Base-by-base conservation (phyloP, 2,797 vertebrate species). In the Vultur gryphus region DNA sequence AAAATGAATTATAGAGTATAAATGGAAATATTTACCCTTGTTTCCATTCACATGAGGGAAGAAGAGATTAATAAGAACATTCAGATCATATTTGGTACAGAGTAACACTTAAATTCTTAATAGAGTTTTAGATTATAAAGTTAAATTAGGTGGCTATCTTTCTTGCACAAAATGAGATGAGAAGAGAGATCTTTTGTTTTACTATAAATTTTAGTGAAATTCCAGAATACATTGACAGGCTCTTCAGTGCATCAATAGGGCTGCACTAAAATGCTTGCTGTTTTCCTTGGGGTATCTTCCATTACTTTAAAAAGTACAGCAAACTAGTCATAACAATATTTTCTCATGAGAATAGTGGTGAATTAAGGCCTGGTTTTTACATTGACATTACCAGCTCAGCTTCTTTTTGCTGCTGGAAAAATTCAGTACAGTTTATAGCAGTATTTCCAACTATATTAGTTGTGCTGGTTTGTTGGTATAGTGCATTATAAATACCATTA, bases 311-410 rank as follows among this genome's bases (percentile, higher is more conserved):
- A 96, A 94, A 61, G 48, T 54, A 79, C 46, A 78, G 81, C 59
- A 93, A 93, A 96, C 92, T 85, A 96, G 82, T 97, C 89, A 89
- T 86, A 96, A 95, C 83, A 90, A 33, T 91, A 44, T 78, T 96
- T 89, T 93, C 96, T 95, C 49, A 5, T 95, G 95, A 95, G 94
- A 95, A 69, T n/a, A 75, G 58, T 69, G 69, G 58, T 95, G 93
- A 97, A 95, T 96, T 97, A 96, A 97, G 92, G 72, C 90, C 66
- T 90, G 87, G 7, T 94, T 96, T 97, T 95, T 95, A 85, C 87
- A 76, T 69, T 95, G 92, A 87, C 77, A 24, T 95, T 96, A 94
- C 89, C 54, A 89, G 43, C 80, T 97, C 83, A 97, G 82, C 94
- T 96, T 89, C 85, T 92, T 97, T 97, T 96, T 96, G 55, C 87